Percentiles rank a stretch among this genome's conserved stretches.
Conservation (phyloP, 2,888 invertebrate genomes). For the Seira ritae region DNA sequence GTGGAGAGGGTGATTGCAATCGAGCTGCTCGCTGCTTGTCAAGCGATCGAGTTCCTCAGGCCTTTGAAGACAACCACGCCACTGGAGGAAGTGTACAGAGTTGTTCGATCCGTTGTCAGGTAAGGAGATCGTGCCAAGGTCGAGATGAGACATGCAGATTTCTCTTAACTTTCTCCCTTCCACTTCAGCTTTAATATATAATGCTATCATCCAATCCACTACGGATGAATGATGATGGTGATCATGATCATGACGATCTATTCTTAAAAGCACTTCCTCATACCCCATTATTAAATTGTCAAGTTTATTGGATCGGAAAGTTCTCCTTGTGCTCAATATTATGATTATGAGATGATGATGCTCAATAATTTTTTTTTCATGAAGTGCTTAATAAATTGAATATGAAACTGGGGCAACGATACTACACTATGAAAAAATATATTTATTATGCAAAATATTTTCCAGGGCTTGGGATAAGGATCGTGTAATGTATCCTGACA, state of each 20-base stretch:
- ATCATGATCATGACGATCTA: neutral
- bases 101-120: conserved; percentile 79
- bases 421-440: neutral
- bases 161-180: conserved; percentile 2
- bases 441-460: conserved; percentile 52
- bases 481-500: conserved; percentile 82
- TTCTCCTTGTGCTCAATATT: too few relatives aligned
- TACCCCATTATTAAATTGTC: too few relatives aligned
- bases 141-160: neutral
- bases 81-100: conserved; percentile 80
- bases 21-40: conserved; percentile 82
- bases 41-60: conserved; percentile 82
- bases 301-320: too few relatives aligned
- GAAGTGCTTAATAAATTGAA: too few relatives aligned
- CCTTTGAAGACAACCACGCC: conserved; percentile 81
- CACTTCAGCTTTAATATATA: neutral
- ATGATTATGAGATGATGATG: too few relatives aligned
- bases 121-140: conserved; percentile 68
- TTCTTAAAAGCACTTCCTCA: conserved; percentile 12
- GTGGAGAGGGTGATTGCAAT: conserved; percentile 81
- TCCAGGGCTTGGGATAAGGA: conserved; percentile 80
- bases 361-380: too few relatives aligned
- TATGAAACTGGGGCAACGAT: too few relatives aligned
- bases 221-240: too few relatives aligned
- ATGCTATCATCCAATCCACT: too few relatives aligned